phyloP scores from a whole-genome alignment of 1,140 invertebrate genomes.

The Atopsyche davidsoni region DNA sequence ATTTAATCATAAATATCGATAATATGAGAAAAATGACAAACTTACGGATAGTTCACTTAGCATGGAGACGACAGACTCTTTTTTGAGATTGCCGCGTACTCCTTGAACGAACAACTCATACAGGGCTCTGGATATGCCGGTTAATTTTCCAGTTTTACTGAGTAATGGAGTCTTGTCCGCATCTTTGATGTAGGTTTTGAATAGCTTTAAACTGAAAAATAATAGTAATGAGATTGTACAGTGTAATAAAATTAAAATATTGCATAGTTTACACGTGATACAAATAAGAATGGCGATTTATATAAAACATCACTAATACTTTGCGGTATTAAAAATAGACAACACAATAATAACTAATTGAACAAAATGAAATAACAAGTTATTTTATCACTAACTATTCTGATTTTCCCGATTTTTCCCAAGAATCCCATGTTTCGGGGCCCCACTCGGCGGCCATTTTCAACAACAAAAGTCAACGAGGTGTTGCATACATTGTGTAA shows the following conservation, averaged over 20 bases:
- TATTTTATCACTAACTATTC: constrained; percentile 38
- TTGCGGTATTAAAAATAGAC: no score
- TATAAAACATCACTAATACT: constrained; percentile 3
- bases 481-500: no score
- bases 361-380: constrained; percentile 2
- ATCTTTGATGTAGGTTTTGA: constrained; percentile 49
- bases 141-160: constrained; percentile 47
- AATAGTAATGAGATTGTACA: constrained; percentile 1
- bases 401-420: constrained; percentile 46
- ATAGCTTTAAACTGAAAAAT: constrained; percentile 49
- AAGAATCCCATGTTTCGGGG: constrained; percentile 43
- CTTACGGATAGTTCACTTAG: constrained; percentile 65
- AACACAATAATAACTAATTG: neutral
- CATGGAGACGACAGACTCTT: constrained; percentile 59
- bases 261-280: constrained; percentile 19
- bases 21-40: no score
- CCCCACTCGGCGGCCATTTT: constrained; percentile 26
- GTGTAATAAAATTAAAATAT: constrained; percentile 8
- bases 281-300: neutral
- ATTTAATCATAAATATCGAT: no score
- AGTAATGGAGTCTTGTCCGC: constrained; percentile 48
- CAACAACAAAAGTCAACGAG: constrained; percentile 5
- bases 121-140: constrained; percentile 49
- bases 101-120: constrained; percentile 63
- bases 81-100: constrained; percentile 61